Conservation (phyloP, 1,140 invertebrate genomes). For the Dendrolimus punctatus region DNA sequence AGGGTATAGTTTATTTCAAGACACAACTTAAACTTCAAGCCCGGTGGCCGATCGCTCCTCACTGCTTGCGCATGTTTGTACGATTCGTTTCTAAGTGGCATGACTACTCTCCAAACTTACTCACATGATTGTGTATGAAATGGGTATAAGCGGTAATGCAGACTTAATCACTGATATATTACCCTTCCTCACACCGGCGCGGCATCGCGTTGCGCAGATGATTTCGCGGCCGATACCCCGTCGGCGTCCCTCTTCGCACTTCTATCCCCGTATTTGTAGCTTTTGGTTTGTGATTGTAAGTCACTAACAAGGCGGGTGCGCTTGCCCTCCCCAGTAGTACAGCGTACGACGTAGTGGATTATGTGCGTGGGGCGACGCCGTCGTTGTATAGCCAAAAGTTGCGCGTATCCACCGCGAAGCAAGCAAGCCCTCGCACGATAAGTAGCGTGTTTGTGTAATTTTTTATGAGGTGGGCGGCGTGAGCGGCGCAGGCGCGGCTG, state of each 20-base stretch:
- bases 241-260: slow-evolving; percentile 51
- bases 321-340: slow-evolving; percentile 4
- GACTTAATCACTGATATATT: slow-evolving; percentile 51
- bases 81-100: slow-evolving; percentile 58
- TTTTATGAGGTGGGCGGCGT: slow-evolving; percentile 69
- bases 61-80: slow-evolving; percentile 66
- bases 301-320: slow-evolving; percentile 16
- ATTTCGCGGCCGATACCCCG: slow-evolving; percentile 37
- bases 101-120: slow-evolving; percentile 55
- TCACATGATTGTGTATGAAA: slow-evolving; percentile 49
- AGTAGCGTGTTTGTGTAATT: slow-evolving; percentile 70
- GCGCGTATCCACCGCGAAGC: slow-evolving; percentile 14
- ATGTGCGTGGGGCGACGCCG: slow-evolving; percentile 36
- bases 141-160: slow-evolving; percentile 63
- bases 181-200: slow-evolving; percentile 39
- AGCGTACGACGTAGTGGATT: slow-evolving; percentile 6
- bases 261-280: slow-evolving; percentile 15
- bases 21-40: slow-evolving; percentile 54
- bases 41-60: slow-evolving; percentile 58
- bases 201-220: slow-evolving; percentile 53
- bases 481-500: slow-evolving; percentile 62
- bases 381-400: slow-evolving; percentile 15
- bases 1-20: slow-evolving; percentile 14
- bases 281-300: slow-evolving; percentile 10
- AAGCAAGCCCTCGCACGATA: slow-evolving; percentile 52